A percentile compares a stretch with the other conserved stretches of the same genome.
phyloP scores from a whole-genome alignment of 2,888 invertebrate genomes.

The Peribatodes rhomboidaria region DNA sequence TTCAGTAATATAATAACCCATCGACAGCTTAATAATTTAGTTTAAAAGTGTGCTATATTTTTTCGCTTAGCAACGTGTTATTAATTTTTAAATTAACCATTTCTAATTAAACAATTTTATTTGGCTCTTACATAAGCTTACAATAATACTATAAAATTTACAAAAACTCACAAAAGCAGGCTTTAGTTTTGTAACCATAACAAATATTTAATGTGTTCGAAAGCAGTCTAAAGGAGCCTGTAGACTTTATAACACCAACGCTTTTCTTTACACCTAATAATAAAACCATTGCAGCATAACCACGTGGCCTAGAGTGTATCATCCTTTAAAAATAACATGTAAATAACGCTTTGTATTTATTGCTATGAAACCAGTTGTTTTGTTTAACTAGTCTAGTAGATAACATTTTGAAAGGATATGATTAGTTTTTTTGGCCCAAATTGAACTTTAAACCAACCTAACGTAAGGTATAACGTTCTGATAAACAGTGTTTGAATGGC shows the following conservation, averaged over 20 bases:
- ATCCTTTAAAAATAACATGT: conserved; percentile 58
- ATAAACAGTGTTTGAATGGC: too few relatives aligned
- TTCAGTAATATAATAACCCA: not conserved
- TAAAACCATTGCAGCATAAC: conserved; percentile 53
- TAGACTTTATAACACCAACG: too few relatives aligned
- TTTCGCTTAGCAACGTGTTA: conserved; percentile 5
- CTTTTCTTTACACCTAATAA: conserved; percentile 37
- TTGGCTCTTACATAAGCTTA: too few relatives aligned
- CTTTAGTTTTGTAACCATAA: too few relatives aligned
- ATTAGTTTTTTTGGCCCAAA: not conserved
- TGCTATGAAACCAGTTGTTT: conserved; percentile 41
- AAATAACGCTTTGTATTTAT: conserved; percentile 57
- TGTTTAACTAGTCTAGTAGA: conserved; percentile 61
- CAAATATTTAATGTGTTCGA: not conserved
- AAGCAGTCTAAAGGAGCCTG: too few relatives aligned
- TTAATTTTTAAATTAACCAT: not conserved
- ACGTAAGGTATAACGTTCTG: not conserved
- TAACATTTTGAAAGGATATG: conserved; percentile 51
- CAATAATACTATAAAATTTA: too few relatives aligned
- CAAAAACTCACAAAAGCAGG: too few relatives aligned
- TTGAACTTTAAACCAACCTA: not conserved
- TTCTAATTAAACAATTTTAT: not conserved
- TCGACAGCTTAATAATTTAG: not conserved
- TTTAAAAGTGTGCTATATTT: conserved; percentile 7
- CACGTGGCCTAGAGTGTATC: conserved; percentile 76